A percentile compares a stretch with the other conserved stretches of the same genome.
These are phyloP conservation scores for Antigone vipio DNA, from an alignment of 2,113 vertebrate genomes.

Conservation along the genomic window DNA sequence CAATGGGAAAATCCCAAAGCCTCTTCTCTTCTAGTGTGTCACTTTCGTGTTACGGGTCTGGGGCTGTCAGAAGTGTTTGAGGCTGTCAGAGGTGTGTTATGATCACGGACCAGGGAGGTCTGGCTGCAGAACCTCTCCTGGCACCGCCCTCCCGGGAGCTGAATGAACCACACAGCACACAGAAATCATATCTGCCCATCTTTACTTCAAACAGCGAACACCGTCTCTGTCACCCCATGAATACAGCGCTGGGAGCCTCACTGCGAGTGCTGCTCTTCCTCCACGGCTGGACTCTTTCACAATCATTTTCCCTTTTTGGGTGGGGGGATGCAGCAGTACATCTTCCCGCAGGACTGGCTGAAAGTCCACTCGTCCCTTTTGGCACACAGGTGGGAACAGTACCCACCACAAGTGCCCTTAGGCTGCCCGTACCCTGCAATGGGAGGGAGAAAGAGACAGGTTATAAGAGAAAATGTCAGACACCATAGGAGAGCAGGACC, in stretches of 20 bases:
- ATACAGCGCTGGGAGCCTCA: accelerated
- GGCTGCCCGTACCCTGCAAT: not conserved
- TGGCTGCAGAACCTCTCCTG: not conserved
- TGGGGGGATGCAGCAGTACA: slow-evolving; percentile 34
- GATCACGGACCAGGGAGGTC: accelerated
- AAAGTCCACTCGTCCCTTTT: slow-evolving; percentile 17
- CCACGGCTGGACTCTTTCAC: accelerated
- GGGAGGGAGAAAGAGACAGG: not conserved
- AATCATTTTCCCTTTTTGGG: slow-evolving; percentile 32
- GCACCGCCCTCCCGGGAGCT: accelerated
- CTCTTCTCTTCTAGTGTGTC: not conserved
- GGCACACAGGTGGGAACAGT: not conserved
- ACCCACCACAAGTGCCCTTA: not conserved
- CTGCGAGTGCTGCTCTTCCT: accelerated
- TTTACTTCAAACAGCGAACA: not conserved
- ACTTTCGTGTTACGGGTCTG: not conserved
- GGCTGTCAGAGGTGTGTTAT: accelerated
- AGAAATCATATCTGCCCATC: not conserved
- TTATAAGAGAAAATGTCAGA: not conserved
- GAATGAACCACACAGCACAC: not conserved
- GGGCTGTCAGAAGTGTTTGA: not conserved
- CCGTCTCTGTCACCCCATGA: accelerated
- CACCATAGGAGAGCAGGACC: accelerated
- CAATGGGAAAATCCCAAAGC: not conserved
- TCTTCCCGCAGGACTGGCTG: not conserved